Base-by-base conservation (phyloP, 2,888 invertebrate species). In the Nomada lathburiana region DNA sequence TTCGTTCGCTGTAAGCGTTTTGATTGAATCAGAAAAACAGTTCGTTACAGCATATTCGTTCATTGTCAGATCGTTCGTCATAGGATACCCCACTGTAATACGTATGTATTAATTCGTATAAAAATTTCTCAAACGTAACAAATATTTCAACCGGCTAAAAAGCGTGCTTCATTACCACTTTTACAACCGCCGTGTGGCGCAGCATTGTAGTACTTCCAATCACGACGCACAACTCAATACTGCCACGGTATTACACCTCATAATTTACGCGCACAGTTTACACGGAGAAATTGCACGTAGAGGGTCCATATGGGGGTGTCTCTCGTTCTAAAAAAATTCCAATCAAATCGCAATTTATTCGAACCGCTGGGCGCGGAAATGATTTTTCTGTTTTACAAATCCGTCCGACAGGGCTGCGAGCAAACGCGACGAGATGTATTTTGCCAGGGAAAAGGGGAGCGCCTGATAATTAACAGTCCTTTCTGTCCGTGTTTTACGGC, bases 381-480 rank as follows among this genome's bases (percentile, higher is more conserved):
- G 76, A 78, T 83, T 75, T 81, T 68, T 78, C 75, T 69, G 75
- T 78, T 83, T 81, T 67, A 83, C 72, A 76, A 78, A 84, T 81
- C 72, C 69, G 77, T 70, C 67, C 60, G 67, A 36, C 72, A 36
- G 65, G 65, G 59, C 50, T 29, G 69, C 63, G 76, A 60, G 63
- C 71, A 64, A 50, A 26, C 67, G 74, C n/a, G 57, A 55, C 26
- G 72, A 76, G 70, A 62, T 62, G 64, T 60, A 60, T 62, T 77
- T 68, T 47, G 42, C 11, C 29, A 59, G 26, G 75, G 44, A 72
- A 23, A 76, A 52, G 64, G 68, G 59, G 29, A 42, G 52, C 42
- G 23, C 64, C 42, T 69, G 81, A 87, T 86, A 87, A 87, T 86
- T 81, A 87, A 84, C 86, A 81, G 68, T 60, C 59, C 82, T 76